These are phyloP conservation scores for Gymnocephalus cernua DNA, from an alignment of 2,113 vertebrate genomes.

Conservation along the genomic window DNA sequence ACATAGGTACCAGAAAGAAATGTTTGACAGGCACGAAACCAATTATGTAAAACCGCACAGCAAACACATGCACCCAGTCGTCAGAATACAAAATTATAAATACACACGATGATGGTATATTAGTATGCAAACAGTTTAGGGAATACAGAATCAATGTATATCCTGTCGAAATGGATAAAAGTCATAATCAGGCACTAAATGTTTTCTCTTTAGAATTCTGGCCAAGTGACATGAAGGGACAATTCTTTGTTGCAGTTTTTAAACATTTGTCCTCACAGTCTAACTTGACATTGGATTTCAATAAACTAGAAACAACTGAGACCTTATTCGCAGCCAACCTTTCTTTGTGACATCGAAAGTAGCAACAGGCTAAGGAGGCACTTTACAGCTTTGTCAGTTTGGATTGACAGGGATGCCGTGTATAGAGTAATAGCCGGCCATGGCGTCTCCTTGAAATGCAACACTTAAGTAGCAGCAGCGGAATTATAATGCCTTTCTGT, in stretches of 20 bases:
- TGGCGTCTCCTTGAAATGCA: slow-evolving; percentile 49
- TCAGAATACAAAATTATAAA: background rate
- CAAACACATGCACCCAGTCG: background rate
- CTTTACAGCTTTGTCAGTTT: slow-evolving; percentile 47
- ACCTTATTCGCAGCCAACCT: slow-evolving; percentile 33
- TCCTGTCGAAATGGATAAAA: background rate
- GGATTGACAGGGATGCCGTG: slow-evolving; percentile 42
- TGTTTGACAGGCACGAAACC: slow-evolving; percentile 19
- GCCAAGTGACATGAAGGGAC: background rate
- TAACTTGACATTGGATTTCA: slow-evolving; percentile 37
- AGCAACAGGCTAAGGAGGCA: slow-evolving; percentile 48
- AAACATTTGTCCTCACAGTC: background rate
- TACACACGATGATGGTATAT: background rate
- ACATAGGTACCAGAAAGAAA: slow-evolving; percentile 10
- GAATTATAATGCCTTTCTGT: slow-evolving; percentile 49
- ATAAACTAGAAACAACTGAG: slow-evolving; percentile 11
- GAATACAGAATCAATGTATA: background rate
- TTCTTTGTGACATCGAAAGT: slow-evolving; percentile 43
- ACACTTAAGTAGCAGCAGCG: background rate
- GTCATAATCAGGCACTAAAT: background rate
- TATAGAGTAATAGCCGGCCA: slow-evolving; percentile 21
- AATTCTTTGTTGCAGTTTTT: background rate
- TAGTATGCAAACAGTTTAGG: background rate
- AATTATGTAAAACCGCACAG: slow-evolving; percentile 10
- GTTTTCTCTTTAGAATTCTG: background rate